Base-by-base conservation (phyloP, 2,888 invertebrate genomes). In the Scaeva pyrastri region DNA sequence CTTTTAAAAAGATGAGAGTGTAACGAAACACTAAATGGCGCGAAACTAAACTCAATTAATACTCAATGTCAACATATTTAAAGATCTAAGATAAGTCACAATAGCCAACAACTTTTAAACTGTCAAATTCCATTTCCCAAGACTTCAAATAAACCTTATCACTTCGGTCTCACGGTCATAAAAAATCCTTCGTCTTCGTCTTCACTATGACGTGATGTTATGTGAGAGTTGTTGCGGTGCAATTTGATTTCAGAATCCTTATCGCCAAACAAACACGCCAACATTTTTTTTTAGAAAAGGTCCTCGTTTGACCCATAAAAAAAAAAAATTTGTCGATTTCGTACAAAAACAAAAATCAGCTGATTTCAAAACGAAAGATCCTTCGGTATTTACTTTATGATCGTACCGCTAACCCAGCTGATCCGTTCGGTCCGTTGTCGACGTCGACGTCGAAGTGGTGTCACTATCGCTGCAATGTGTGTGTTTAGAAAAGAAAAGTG, bases 291-390 rank as follows among this genome's bases (percentile, higher is more conserved):
- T n/a, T 36, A 50, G 36, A 36, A 50, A 50, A 50, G 48, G 31
- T 36, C 66, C 36, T 36, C 36, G 36, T 4, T 10, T 16, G 36
- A 55, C 8, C 12, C 55, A 14, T 14, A 5, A 31, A 7, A 31
- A 31, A 26, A 43, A n/a, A n/a, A n/a, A n/a, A n/a, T n/a, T n/a
- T n/a, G 26, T 62, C 11, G 16, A 45, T 8, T 62, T 62, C 6
- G 50, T 81, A 81, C 75, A 84, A 80, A 72, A 84, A 80, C 66
- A 84, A 75, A 84, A 45, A 75, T 84, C 84, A 84, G 84, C 84
- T 84, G 84, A 84, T 77, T 82, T 31, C 43, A 23, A n/a, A 26
- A 56, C 64, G 50, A 31, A 31, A 76, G 39, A 36, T 21, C 12
- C 14, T 21, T 43, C 7, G 64, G 50, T 56, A 45, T 50, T 48